These are phyloP conservation scores for Poeciliopsis prolifica DNA, from an alignment of 2,113 vertebrate genomes.

Conservation along the genomic window DNA sequence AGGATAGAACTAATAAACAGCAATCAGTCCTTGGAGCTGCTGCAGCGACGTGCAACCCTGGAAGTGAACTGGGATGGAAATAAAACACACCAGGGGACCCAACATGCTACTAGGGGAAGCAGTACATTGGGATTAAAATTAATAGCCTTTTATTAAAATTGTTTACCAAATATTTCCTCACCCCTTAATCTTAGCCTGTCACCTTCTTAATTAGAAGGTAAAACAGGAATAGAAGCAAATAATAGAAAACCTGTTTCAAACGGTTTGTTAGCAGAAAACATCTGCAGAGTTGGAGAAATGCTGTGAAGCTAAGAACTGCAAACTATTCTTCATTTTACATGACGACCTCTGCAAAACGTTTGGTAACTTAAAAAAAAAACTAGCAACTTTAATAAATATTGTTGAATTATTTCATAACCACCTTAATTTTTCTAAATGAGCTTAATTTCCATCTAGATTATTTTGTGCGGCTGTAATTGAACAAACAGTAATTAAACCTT, in stretches of 20 bases:
- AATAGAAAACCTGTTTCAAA: too few species aligned
- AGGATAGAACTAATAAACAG: constrained; percentile 22
- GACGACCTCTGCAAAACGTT: not conserved
- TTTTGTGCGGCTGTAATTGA: constrained; percentile 34
- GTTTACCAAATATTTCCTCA: not conserved
- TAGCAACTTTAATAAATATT: constrained; percentile 21
- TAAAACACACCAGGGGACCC: not conserved
- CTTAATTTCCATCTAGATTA: constrained; percentile 24
- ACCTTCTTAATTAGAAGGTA: not conserved
- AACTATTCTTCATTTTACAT: too few species aligned
- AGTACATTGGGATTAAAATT: not conserved
- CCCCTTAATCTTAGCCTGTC: not conserved
- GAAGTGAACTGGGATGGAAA: not conserved
- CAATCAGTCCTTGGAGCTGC: constrained; percentile 5
- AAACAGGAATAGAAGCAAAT: not conserved
- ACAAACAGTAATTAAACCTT: constrained; percentile 38
- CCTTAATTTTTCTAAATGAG: constrained; percentile 26
- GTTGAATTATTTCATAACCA: constrained; percentile 30
- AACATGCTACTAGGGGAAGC: not conserved
- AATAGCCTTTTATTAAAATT: constrained; percentile 12
- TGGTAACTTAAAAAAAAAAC: not conserved
- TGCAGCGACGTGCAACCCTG: constrained; percentile 3
- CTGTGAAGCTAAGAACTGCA: too few species aligned
- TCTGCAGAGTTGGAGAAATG: not conserved
- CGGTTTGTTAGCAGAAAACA: too few species aligned